Percentiles rank a stretch among this genome's conserved stretches.
phyloP scores from a whole-genome alignment of 2,113 vertebrate genomes.

The Xenopus laevis region DNA sequence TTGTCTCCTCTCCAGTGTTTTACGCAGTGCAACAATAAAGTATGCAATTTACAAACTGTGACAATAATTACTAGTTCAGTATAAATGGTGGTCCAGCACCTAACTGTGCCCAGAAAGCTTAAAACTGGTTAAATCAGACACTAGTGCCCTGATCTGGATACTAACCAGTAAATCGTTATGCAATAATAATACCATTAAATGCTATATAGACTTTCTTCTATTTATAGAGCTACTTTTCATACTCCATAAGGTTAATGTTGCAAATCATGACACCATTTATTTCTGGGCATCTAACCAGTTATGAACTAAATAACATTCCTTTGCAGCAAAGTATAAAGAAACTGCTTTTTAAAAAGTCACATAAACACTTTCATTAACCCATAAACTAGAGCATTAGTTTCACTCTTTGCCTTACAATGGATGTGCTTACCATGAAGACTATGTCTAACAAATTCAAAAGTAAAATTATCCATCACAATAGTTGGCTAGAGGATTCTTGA shows the following conservation, averaged over 20 bases:
- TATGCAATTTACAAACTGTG: not conserved
- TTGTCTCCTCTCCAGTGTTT: no score
- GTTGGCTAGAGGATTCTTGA: not conserved
- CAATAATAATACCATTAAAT: slow-evolving; percentile 4
- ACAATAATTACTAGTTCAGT: not conserved
- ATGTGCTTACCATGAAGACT: not conserved
- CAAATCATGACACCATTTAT: slow-evolving; percentile 35
- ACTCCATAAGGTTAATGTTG: slow-evolving; percentile 32
- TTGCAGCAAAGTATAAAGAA: slow-evolving; percentile 21
- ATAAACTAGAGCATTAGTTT: slow-evolving; percentile 22
- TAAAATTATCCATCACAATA: not conserved
- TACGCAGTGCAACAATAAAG: no score
- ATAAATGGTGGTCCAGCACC: no score
- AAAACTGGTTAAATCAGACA: not conserved
- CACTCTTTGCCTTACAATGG: not conserved
- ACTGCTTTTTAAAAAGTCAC: slow-evolving; percentile 12
- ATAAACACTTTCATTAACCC: slow-evolving; percentile 19
- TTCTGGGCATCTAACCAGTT: slow-evolving; percentile 19
- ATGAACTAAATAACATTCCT: slow-evolving; percentile 28
- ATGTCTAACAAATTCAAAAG: not conserved
- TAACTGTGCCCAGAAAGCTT: not conserved
- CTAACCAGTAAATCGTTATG: not conserved
- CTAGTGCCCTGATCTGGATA: not conserved
- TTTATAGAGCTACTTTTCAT: slow-evolving; percentile 26
- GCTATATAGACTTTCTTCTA: slow-evolving; percentile 12